Evolutionary conservation across 2,888 invertebrate species (phyloP).

Genomic region (Dasypogon diadema): DNA sequence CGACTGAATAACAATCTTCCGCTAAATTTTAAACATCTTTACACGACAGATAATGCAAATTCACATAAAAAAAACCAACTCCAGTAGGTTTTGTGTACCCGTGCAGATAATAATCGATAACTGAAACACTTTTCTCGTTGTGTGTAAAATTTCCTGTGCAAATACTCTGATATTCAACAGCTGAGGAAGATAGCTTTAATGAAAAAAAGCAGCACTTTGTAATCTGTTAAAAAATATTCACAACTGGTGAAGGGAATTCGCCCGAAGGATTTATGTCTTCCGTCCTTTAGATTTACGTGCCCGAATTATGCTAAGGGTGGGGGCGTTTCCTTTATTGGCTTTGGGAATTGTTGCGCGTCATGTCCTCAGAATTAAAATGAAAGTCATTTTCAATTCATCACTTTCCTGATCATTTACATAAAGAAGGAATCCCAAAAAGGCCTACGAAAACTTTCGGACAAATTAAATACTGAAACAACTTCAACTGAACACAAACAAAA

Average conservation of each 20-base stretch:
- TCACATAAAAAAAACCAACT: not conserved
- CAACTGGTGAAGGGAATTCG: conserved; percentile 22
- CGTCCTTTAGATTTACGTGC: conserved; percentile 43
- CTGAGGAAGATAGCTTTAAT: not conserved
- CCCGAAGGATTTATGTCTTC: conserved; percentile 48
- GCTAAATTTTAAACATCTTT: not conserved
- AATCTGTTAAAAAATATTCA: conserved; percentile 15
- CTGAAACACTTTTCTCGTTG: too few species aligned
- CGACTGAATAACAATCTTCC: not conserved
- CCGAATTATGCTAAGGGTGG: conserved; percentile 32
- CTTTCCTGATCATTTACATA: conserved; percentile 42
- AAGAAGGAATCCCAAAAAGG: conserved; percentile 21
- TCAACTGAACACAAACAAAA: not conserved
- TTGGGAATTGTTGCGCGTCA: conserved; percentile 33
- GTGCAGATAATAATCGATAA: not conserved
- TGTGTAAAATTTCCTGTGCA: not conserved
- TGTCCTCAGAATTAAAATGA: conserved; percentile 45
- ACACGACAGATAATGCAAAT: not conserved
- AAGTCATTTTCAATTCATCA: conserved; percentile 48
- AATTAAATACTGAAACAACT: conserved; percentile 10
- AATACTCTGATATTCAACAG: not conserved
- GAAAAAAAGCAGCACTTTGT: not conserved
- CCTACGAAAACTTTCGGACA: conserved; percentile 23
- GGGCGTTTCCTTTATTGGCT: conserved; percentile 27
- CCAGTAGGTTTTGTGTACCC: not conserved